Conservation (phyloP, 2,113 vertebrate species). For the Apus apus region DNA sequence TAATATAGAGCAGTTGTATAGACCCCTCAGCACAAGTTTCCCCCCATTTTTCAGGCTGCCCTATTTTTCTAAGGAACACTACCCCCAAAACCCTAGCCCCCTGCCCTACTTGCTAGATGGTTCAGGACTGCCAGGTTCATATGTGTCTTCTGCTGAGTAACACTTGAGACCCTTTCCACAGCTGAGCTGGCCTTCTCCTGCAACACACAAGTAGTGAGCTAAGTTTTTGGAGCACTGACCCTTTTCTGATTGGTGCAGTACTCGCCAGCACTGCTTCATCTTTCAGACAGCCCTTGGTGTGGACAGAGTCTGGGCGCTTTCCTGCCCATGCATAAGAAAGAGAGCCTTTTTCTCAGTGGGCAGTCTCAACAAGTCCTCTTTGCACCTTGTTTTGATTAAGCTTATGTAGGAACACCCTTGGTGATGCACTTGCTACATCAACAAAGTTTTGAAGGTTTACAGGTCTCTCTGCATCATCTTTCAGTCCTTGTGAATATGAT, state of each 20-base stretch:
- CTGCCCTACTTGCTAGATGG: rapidly evolving
- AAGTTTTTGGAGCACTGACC: background rate
- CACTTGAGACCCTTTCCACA: background rate
- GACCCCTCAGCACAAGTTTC: background rate
- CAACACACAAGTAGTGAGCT: background rate
- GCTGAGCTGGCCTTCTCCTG: background rate
- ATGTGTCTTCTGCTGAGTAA: background rate
- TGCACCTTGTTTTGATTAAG: background rate
- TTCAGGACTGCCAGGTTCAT: background rate
- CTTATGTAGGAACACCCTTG: background rate
- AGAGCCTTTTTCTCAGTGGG: background rate
- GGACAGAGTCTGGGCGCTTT: background rate
- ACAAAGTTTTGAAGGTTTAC: background rate
- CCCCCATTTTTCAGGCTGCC: rapidly evolving
- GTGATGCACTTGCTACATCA: background rate
- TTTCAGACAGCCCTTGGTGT: background rate
- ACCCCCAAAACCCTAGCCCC: rapidly evolving
- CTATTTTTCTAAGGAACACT: background rate
- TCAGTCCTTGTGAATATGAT: background rate
- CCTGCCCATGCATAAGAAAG: background rate
- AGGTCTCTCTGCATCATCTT: background rate
- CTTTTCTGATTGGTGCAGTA: background rate
- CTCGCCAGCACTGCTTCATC: background rate
- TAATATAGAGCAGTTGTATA: background rate
- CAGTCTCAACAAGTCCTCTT: background rate